phyloP scores from a whole-genome alignment of 2,888 invertebrate species.

The Dione juno region DNA sequence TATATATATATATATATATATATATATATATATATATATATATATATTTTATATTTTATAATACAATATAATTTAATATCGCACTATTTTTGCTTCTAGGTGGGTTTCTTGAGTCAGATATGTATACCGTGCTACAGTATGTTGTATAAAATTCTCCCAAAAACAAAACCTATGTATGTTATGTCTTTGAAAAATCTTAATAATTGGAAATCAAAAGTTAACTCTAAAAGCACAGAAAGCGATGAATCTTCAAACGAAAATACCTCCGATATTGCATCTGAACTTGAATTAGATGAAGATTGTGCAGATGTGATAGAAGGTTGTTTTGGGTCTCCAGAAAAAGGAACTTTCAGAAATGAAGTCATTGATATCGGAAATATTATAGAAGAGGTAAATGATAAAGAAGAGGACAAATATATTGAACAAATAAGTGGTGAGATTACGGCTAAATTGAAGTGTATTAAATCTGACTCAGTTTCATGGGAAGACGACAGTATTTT shows the following conservation, averaged over 20 bases:
- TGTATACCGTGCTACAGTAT: conserved; percentile 92
- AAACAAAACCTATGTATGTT: conserved; percentile 86
- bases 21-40: conserved; percentile 21
- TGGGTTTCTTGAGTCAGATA: conserved; percentile 91
- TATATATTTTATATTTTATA: conserved; percentile 40
- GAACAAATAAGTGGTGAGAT: conserved; percentile 39
- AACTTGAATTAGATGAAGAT: conserved; percentile 36
- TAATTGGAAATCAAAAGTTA: conserved; percentile 58
- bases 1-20: too few relatives aligned
- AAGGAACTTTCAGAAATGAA: conserved; percentile 4
- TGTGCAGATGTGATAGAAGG: conserved; percentile 12
- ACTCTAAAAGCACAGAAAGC: conserved; percentile 40
- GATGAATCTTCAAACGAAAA: conserved; percentile 34
- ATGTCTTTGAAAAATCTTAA: conserved; percentile 85
- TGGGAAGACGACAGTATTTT: conserved; percentile 55
- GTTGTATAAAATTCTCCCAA: conserved; percentile 86
- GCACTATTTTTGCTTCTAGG: conserved; percentile 70
- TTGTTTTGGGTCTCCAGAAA: conserved; percentile 18
- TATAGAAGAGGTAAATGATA: conserved; percentile 31
- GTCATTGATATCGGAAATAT: conserved; percentile 5
- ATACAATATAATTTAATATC: background rate
- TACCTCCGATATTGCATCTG: conserved; percentile 29
- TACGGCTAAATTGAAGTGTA: conserved; percentile 40
- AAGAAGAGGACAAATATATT: conserved; percentile 29
- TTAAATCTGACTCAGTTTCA: conserved; percentile 48